These are phyloP conservation scores for Agrotis clavis DNA, from an alignment of 2,888 invertebrate species.

Conservation along the genomic window DNA sequence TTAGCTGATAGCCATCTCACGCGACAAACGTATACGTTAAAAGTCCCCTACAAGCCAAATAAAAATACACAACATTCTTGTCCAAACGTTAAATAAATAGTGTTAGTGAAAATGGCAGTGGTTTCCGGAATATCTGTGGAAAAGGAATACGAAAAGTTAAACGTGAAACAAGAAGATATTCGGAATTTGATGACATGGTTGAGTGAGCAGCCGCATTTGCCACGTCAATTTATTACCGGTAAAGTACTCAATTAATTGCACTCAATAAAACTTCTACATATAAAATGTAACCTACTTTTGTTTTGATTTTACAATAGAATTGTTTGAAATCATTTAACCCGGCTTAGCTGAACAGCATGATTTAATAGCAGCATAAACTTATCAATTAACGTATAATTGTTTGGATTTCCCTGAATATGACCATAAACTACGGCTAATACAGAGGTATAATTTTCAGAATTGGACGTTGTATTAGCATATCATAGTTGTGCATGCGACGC, in stretches of 20 bases:
- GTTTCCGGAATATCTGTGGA: constrained; percentile 62
- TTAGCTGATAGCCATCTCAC: constrained; percentile 51
- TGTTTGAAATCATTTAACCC: constrained; percentile 41
- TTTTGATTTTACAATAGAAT: constrained; percentile 34
- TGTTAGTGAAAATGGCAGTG: constrained; percentile 67
- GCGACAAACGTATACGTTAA: constrained; percentile 39
- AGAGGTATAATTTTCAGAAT: constrained; percentile 77
- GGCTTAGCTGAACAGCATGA: constrained; percentile 34
- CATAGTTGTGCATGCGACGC: constrained; percentile 93
- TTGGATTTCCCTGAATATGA: constrained; percentile 43
- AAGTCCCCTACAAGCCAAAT: not conserved
- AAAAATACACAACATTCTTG: constrained; percentile 10
- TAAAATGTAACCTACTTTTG: constrained; percentile 26
- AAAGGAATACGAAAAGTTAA: constrained; percentile 91
- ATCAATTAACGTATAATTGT: constrained; percentile 48
- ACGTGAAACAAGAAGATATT: constrained; percentile 91
- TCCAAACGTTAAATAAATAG: not conserved
- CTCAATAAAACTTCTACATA: constrained; percentile 1
- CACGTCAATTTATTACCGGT: constrained; percentile 86
- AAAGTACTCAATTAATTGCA: constrained; percentile 47
- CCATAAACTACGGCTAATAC: constrained; percentile 43
- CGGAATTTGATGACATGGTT: constrained; percentile 91
- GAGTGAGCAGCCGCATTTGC: constrained; percentile 92
- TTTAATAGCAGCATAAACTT: constrained; percentile 45
- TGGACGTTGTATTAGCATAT: constrained; percentile 92